phyloP scores from a whole-genome alignment of 1,140 invertebrate genomes.

The Zaprionus taronus region DNA sequence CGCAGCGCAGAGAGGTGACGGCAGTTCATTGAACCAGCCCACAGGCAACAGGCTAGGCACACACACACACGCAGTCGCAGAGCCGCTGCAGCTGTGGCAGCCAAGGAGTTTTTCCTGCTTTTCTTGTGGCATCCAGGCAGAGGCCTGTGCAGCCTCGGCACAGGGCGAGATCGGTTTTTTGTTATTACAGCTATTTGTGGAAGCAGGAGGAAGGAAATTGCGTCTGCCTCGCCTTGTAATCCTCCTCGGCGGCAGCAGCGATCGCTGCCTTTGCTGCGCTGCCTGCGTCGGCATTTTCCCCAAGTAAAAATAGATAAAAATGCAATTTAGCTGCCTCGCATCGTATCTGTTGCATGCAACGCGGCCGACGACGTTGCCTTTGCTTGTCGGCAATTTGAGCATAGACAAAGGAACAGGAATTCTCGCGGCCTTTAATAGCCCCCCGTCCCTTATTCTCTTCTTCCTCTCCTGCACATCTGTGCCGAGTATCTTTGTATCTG shows the following conservation, averaged over 20 bases:
- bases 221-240: slow-evolving; percentile 62
- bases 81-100: slow-evolving; percentile 34
- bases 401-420: slow-evolving; percentile 82
- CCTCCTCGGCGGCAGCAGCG: slow-evolving; percentile 56
- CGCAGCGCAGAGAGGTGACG: slow-evolving; percentile 76
- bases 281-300: slow-evolving; percentile 63
- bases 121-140: slow-evolving; percentile 69
- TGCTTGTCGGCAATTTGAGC: slow-evolving; percentile 71
- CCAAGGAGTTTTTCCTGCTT: slow-evolving; percentile 82
- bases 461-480: slow-evolving; percentile 21
- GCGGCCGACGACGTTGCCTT: background rate
- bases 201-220: slow-evolving; percentile 74
- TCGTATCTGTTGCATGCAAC: slow-evolving; percentile 43
- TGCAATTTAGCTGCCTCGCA: slow-evolving; percentile 66
- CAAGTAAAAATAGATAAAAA: slow-evolving; percentile 80
- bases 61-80: slow-evolving; percentile 10
- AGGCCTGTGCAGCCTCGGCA: slow-evolving; percentile 8
- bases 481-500: slow-evolving; percentile 13
- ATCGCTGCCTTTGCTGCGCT: slow-evolving; percentile 8
- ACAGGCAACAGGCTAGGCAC: slow-evolving; percentile 42
- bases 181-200: slow-evolving; percentile 74
- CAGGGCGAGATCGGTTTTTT: slow-evolving; percentile 58
- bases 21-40: slow-evolving; percentile 74
- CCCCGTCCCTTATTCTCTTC: slow-evolving; percentile 22
- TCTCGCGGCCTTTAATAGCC: slow-evolving; percentile 60